Percentiles rank a stretch among this genome's conserved stretches.
These are phyloP conservation scores for Mythimna loreyi DNA, from an alignment of 2,888 invertebrate species.

Conservation along the genomic window DNA sequence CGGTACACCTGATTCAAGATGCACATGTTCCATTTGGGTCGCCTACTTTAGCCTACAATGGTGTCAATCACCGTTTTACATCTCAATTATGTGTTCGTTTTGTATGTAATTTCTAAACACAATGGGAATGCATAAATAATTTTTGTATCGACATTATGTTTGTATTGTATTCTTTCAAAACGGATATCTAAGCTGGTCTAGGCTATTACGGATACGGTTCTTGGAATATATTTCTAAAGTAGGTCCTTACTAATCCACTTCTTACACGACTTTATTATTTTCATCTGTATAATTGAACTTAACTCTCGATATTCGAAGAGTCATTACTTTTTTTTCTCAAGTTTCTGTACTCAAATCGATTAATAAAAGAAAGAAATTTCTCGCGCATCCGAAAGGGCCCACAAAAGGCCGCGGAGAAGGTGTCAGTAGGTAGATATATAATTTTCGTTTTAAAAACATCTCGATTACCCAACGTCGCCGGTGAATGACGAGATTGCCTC, in stretches of 20 bases:
- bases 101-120: slow-evolving; percentile 46
- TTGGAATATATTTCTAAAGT: not conserved
- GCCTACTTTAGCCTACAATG: slow-evolving; percentile 63
- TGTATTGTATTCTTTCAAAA: slow-evolving; percentile 26
- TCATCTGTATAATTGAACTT: not conserved
- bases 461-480: slow-evolving; percentile 82
- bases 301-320: not conserved
- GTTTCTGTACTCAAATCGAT: slow-evolving; percentile 3
- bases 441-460: slow-evolving; percentile 81
- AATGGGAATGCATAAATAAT: slow-evolving; percentile 26
- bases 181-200: not conserved
- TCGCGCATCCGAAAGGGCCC: slow-evolving; percentile 44
- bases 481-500: slow-evolving; percentile 84
- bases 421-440: slow-evolving; percentile 67
- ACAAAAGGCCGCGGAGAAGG: slow-evolving; percentile 54
- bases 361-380: slow-evolving; percentile 32
- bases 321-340: slow-evolving; percentile 10
- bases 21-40: slow-evolving; percentile 73
- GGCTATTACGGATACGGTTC: not conserved
- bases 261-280: not conserved
- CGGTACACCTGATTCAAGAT: slow-evolving; percentile 81
- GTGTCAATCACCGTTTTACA: slow-evolving; percentile 52
- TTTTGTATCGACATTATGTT: slow-evolving; percentile 6
- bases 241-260: not conserved
- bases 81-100: slow-evolving; percentile 46